phyloP scores from a whole-genome alignment of 1,140 invertebrate genomes.

The Phenacoccus solenopsis region DNA sequence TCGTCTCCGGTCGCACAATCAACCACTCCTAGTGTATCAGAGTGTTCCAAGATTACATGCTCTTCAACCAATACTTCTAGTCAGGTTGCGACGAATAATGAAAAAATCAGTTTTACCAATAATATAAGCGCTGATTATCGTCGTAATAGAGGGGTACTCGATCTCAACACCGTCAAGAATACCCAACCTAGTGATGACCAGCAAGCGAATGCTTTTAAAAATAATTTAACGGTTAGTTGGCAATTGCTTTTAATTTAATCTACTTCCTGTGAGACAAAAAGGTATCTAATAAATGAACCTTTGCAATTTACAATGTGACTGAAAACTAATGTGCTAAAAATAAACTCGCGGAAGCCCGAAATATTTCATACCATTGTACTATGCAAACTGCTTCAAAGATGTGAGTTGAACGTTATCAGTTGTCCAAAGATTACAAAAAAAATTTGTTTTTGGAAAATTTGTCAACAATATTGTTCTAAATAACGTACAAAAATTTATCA shows the following conservation, averaged over 20 bases:
- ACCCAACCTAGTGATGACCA: background rate
- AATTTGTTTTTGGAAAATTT: too few species aligned
- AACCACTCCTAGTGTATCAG: background rate
- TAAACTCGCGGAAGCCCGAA: too few species aligned
- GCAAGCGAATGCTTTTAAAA: background rate
- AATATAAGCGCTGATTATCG: background rate
- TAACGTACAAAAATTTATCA: too few species aligned
- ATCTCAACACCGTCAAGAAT: background rate
- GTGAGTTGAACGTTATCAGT: too few species aligned
- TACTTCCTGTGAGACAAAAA: background rate
- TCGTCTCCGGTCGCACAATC: constrained; percentile 4
- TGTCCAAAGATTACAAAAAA: too few species aligned
- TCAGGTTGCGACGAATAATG: background rate
- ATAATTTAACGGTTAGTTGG: background rate
- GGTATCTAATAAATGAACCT: background rate
- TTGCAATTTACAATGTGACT: too few species aligned
- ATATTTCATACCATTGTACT: too few species aligned
- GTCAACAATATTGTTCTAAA: too few species aligned
- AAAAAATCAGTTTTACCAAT: background rate
- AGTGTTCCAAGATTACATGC: background rate
- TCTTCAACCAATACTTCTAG: background rate
- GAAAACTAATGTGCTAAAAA: too few species aligned
- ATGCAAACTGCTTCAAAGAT: too few species aligned
- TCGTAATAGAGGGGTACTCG: background rate
- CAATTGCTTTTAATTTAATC: too few species aligned